A percentile compares a stretch with the other conserved stretches of the same genome.
phyloP scores from a whole-genome alignment of 1,140 invertebrate species.

The Sipha flava region DNA sequence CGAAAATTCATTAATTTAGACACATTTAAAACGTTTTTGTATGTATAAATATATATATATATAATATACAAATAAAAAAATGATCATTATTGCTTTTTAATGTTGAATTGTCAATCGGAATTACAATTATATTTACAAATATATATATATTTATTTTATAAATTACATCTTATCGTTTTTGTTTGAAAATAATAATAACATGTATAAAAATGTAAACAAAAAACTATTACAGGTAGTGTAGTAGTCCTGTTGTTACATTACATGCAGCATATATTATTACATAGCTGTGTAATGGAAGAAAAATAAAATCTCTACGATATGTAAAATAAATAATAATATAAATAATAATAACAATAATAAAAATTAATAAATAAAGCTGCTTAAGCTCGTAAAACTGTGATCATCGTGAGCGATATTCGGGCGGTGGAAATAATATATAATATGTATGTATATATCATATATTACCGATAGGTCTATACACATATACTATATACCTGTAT shows the following conservation, averaged over 20 bases:
- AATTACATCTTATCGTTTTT: background rate
- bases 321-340: background rate
- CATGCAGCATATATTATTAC: constrained; percentile 33
- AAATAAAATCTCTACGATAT: constrained; percentile 27
- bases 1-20: no score
- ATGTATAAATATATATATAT: background rate
- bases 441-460: background rate
- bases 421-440: background rate
- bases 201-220: constrained; percentile 7
- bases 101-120: background rate
- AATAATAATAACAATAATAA: background rate
- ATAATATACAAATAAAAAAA: background rate
- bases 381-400: constrained; percentile 25
- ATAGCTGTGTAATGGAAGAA: constrained; percentile 29
- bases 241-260: constrained; percentile 30
- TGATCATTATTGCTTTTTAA: background rate
- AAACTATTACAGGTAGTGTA: constrained; percentile 24
- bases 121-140: background rate
- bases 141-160: no score
- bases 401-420: constrained; percentile 8
- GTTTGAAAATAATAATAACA: background rate
- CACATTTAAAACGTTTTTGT: no score
- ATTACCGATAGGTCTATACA: no score
- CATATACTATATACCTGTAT: background rate
- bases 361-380: constrained; percentile 2